These are phyloP conservation scores for Dromococcyx pavoninus DNA, from an alignment of 2,797 vertebrate species.

Conservation along the genomic window DNA sequence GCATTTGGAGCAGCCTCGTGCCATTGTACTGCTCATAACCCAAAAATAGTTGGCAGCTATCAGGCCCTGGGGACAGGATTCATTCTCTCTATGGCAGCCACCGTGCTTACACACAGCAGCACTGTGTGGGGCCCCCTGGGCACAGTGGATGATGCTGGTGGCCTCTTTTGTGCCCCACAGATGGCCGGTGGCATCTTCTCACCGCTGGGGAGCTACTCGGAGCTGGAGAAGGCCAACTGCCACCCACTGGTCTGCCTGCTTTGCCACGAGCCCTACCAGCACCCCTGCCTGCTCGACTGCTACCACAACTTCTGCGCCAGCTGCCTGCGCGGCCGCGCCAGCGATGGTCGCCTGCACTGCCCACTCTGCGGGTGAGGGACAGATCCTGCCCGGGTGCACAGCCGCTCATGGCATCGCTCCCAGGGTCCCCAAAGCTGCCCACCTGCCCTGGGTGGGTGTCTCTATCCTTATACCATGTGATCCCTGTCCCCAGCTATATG, in stretches of 20 bases:
- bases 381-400: background rate
- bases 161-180: conserved; percentile 23
- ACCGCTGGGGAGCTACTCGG: conserved; percentile 76
- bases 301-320: conserved; percentile 92
- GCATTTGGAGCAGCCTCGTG: background rate
- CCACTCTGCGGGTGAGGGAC: conserved; percentile 89
- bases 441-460: rapidly evolving
- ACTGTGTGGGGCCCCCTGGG: background rate
- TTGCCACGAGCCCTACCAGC: conserved; percentile 88
- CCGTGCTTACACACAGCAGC: rapidly evolving
- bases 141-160: background rate
- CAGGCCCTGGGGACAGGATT: background rate
- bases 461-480: background rate
- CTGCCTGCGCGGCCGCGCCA: conserved; percentile 84
- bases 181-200: conserved; percentile 88
- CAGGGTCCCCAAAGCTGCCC: background rate
- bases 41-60: conserved; percentile 26
- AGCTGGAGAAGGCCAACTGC: conserved; percentile 80
- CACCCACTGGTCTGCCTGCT: conserved; percentile 90
- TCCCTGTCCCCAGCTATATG: background rate
- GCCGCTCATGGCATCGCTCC: background rate
- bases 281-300: conserved; percentile 90
- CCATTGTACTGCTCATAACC: background rate
- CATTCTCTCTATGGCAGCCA: rapidly evolving
- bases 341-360: conserved; percentile 83